A percentile compares a stretch with the other conserved stretches of the same genome.
phyloP scores from a whole-genome alignment of 2,113 vertebrate species.

The Erinaceus europaeus region DNA sequence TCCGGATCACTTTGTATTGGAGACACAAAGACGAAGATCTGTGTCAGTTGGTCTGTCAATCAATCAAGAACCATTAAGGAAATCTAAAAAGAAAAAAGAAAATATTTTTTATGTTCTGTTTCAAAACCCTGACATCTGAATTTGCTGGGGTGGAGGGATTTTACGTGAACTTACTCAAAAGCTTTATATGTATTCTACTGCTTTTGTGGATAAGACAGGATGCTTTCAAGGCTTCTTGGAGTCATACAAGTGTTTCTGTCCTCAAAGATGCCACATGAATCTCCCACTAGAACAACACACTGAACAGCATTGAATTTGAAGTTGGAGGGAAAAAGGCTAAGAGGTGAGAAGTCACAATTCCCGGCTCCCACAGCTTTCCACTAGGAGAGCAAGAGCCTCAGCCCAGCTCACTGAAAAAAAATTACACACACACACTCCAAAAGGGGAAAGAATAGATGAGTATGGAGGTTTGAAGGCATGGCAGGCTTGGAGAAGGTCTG shows the following conservation, averaged over 20 bases:
- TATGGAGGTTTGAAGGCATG: neutral
- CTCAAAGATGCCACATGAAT: neutral
- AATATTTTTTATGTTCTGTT: neutral
- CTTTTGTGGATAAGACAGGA: neutral
- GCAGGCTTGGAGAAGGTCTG: neutral
- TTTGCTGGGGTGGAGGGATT: neutral
- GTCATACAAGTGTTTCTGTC: neutral
- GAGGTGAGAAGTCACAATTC: neutral
- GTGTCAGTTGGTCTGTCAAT: slow-evolving; percentile 38
- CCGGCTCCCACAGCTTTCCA: neutral
- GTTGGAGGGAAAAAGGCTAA: neutral
- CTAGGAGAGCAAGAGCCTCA: neutral
- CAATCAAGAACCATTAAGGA: neutral
- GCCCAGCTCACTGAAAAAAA: neutral
- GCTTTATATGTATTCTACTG: neutral
- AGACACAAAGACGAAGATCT: slow-evolving; percentile 18
- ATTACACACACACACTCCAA: no score
- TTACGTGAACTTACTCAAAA: slow-evolving; percentile 31
- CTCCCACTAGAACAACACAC: neutral
- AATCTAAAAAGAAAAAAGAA: neutral
- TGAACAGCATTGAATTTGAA: neutral
- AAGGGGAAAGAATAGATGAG: neutral
- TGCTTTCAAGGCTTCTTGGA: neutral
- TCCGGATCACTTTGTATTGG: slow-evolving; percentile 47
- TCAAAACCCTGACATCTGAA: neutral